Conservation (phyloP, 2,888 invertebrate genomes). For the Ornithoptera alexandrae region DNA sequence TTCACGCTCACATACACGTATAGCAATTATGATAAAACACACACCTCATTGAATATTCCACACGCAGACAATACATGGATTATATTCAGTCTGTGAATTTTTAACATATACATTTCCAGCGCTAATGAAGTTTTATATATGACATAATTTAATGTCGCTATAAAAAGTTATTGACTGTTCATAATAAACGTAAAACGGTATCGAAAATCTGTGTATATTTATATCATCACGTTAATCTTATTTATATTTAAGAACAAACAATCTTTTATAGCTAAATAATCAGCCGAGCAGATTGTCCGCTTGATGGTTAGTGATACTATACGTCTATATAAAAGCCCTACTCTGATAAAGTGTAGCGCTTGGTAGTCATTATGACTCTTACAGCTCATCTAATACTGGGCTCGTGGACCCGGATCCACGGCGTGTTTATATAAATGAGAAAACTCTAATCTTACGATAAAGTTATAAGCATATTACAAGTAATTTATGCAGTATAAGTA, state of each 20-base stretch:
- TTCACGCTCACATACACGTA: background rate
- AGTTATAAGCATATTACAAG: no score
- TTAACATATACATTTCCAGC: background rate
- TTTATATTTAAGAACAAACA: background rate
- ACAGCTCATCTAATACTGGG: no score
- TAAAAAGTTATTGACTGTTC: background rate
- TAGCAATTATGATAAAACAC: conserved; percentile 6
- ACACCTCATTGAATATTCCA: conserved; percentile 7
- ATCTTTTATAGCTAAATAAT: background rate
- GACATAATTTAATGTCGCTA: background rate
- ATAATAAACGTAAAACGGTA: background rate
- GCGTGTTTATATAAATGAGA: no score
- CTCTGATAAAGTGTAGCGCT: no score
- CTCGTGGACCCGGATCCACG: no score
- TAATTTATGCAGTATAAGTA: no score
- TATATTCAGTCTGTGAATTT: conserved; percentile 2
- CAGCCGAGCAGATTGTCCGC: no score
- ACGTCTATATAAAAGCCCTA: no score
- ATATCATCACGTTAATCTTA: background rate
- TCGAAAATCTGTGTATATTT: background rate
- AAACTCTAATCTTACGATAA: no score
- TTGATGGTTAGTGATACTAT: no score
- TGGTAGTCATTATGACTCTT: no score
- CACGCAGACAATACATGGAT: conserved; percentile 4
- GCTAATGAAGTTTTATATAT: background rate